A percentile compares a stretch with the other conserved stretches of the same genome.
Evolutionary conservation across 2,888 invertebrate species (phyloP).

Genomic region (Leptogaster cylindrica): DNA sequence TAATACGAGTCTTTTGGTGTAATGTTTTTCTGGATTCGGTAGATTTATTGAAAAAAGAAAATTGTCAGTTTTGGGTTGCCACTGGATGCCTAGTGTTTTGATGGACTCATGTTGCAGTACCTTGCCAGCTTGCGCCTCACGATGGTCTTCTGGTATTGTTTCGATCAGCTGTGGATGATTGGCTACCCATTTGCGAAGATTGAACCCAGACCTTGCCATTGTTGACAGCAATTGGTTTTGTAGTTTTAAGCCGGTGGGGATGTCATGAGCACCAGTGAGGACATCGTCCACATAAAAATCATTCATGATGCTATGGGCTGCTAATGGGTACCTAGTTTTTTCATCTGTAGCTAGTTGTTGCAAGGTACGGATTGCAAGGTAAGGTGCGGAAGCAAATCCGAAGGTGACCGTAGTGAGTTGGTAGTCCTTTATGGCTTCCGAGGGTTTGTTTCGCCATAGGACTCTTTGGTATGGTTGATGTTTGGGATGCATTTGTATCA

Average conservation of each 20-base stretch:
- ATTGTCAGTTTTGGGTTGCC: constrained; percentile 18
- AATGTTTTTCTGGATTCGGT: too few relatives aligned
- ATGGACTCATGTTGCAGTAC: not conserved
- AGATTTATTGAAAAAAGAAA: too few relatives aligned
- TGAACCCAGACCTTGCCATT: not conserved
- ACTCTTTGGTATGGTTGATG: constrained; percentile 39
- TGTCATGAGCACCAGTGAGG: constrained; percentile 3
- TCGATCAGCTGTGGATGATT: not conserved
- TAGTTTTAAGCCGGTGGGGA: not conserved
- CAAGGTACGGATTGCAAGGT: constrained; percentile 24
- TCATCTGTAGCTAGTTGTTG: constrained; percentile 36
- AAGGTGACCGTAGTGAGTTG: constrained; percentile 34
- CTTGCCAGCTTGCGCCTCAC: not conserved
- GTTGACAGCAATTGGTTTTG: too few relatives aligned
- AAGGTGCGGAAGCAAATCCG: constrained; percentile 40
- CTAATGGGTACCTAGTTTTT: constrained; percentile 30
- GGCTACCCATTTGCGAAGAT: constrained; percentile 16
- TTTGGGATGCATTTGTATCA: constrained; percentile 11
- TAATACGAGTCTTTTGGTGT: constrained; percentile 12
- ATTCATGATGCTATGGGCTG: not conserved
- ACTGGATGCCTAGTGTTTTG: constrained; percentile 21
- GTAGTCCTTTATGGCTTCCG: constrained; percentile 21
- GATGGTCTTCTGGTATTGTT: not conserved
- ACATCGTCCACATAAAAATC: constrained; percentile 46
- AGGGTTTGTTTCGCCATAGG: constrained; percentile 29